Percentiles rank a stretch among this genome's conserved stretches.
phyloP scores from a whole-genome alignment of 2,797 vertebrate species.

The Pseudotriccus pelzelni region DNA sequence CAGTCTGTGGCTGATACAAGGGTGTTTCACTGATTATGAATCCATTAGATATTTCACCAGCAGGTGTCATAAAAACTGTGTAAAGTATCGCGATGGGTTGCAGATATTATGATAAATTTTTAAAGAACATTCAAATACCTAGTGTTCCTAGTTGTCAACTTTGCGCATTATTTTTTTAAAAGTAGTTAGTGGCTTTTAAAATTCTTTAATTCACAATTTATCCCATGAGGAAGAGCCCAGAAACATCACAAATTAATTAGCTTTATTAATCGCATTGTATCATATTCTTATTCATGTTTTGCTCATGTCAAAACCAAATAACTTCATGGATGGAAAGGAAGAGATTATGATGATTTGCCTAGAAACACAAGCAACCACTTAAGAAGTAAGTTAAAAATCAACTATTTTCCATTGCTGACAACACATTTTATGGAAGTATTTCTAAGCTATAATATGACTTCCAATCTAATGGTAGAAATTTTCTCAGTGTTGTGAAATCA shows the following conservation, averaged over 20 bases:
- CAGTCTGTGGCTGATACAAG: not conserved
- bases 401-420: not conserved
- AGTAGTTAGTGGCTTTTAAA: not conserved
- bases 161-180: not conserved
- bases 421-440: not conserved
- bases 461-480: not conserved
- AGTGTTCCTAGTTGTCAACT: not conserved
- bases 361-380: not conserved
- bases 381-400: not conserved
- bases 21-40: not conserved
- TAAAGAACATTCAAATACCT: not conserved
- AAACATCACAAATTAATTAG: not conserved
- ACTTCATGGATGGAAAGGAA: not conserved
- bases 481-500: not conserved
- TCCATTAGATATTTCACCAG: constrained; percentile 39
- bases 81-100: not conserved
- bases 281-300: not conserved
- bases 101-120: not conserved
- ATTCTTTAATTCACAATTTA: not conserved
- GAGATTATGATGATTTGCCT: not conserved
- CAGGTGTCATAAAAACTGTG: constrained; percentile 67
- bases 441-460: not conserved
- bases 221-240: not conserved
- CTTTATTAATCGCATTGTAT: not conserved
- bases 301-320: not conserved